Conservation (phyloP, 1,140 invertebrate genomes). For the Nasonia longicornis region DNA sequence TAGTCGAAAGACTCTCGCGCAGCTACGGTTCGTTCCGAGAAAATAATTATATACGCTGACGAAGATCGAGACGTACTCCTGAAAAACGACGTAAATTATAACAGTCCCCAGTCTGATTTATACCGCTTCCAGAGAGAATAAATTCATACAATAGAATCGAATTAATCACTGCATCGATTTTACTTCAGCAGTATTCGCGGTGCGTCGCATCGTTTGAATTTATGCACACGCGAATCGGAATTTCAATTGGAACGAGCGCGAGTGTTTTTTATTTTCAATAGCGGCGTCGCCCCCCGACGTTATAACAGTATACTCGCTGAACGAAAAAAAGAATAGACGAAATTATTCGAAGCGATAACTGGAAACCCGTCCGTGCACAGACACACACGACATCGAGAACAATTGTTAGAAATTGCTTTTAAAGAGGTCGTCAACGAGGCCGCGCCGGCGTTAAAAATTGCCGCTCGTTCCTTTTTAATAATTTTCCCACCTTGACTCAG, state of each 20-base stretch:
- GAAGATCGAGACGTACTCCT: neutral
- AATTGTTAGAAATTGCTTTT: slow-evolving; percentile 40
- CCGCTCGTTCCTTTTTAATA: slow-evolving; percentile 30
- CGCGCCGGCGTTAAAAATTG: slow-evolving; percentile 19
- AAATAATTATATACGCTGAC: neutral
- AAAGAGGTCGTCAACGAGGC: slow-evolving; percentile 36
- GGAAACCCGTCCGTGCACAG: neutral
- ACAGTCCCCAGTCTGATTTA: neutral
- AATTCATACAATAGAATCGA: neutral
- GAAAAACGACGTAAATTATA: neutral
- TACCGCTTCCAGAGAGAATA: neutral
- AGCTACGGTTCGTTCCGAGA: no score
- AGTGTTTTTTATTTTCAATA: no score
- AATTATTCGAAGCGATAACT: neutral
- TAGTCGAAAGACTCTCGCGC: no score
- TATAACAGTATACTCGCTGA: no score
- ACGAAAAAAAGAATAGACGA: no score
- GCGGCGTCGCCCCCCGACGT: no score
- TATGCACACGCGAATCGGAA: neutral
- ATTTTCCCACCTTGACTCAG: slow-evolving; percentile 32
- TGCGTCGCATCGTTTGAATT: neutral
- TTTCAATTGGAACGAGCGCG: no score
- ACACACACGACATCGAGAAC: slow-evolving; percentile 4
- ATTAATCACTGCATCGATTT: neutral
- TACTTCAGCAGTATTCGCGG: neutral